phyloP scores from a whole-genome alignment of 2,113 vertebrate genomes.

The Callocephalon fimbriatum region DNA sequence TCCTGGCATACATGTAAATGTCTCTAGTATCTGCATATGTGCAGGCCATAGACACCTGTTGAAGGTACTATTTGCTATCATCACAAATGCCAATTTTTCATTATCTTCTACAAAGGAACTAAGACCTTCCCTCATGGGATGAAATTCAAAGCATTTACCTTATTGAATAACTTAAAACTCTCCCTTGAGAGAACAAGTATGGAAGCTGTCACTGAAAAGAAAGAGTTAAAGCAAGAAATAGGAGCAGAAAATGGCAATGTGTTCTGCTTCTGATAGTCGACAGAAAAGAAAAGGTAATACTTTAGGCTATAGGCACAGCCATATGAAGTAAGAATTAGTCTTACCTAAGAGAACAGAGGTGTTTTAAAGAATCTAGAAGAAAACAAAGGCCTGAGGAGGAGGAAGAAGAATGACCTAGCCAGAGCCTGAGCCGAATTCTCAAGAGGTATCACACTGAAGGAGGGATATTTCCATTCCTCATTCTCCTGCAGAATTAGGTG shows the following conservation, averaged over 20 bases:
- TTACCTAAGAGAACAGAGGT: neutral
- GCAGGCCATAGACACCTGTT: neutral
- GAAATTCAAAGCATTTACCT: conserved; percentile 63
- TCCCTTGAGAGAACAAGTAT: conserved; percentile 11
- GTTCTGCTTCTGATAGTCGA: neutral
- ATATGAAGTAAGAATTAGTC: neutral
- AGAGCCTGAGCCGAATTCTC: neutral
- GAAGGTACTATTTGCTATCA: conserved; percentile 8
- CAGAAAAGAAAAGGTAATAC: neutral
- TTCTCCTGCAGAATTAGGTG: neutral
- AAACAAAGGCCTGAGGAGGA: neutral
- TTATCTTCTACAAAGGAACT: conserved; percentile 47
- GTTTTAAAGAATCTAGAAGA: neutral
- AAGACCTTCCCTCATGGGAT: conserved; percentile 16
- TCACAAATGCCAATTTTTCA: conserved; percentile 57
- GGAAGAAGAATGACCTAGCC: neutral
- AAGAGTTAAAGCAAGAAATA: conserved; percentile 56
- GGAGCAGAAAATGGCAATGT: neutral
- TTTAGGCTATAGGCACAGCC: neutral
- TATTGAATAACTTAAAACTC: conserved; percentile 55
- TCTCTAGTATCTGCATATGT: neutral
- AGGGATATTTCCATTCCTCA: conserved; percentile 17
- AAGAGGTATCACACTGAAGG: neutral
- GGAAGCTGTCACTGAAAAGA: conserved; percentile 33
- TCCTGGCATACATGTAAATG: neutral